Evolutionary conservation across 2,888 invertebrate genomes (phyloP).

Genomic region (Trileptium ribeirensis): DNA sequence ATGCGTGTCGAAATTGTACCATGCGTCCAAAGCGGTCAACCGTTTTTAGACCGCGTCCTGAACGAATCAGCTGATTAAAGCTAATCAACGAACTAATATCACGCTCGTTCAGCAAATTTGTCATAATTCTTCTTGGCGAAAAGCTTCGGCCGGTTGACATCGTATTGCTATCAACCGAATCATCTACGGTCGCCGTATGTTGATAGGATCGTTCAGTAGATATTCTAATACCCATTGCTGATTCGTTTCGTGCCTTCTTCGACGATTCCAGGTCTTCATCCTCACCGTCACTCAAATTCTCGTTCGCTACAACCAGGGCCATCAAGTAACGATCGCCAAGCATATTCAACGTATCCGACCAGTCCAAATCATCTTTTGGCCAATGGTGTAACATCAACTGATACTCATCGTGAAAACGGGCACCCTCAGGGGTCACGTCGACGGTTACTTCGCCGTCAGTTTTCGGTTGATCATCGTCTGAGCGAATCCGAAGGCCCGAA

Average conservation of each 20-base stretch:
- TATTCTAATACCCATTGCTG: too few species aligned
- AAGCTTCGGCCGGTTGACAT: too few species aligned
- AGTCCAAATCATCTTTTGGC: not conserved
- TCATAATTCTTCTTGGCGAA: too few species aligned
- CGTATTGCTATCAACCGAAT: too few species aligned
- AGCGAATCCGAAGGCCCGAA: not conserved
- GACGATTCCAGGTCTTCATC: too few species aligned
- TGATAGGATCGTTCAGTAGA: too few species aligned
- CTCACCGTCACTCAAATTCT: too few species aligned
- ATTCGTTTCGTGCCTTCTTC: too few species aligned
- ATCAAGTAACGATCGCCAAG: not conserved
- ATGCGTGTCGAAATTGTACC: not conserved
- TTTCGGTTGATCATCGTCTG: not conserved
- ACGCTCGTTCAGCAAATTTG: not conserved
- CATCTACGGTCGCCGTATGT: too few species aligned
- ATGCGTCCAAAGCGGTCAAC: not conserved
- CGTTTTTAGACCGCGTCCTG: not conserved
- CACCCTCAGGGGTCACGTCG: not conserved
- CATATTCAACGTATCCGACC: not conserved
- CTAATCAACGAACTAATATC: not conserved
- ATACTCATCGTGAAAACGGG: not conserved
- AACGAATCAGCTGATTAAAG: not conserved
- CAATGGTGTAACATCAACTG: not conserved
- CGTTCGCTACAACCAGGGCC: not conserved
- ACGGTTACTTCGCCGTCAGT: not conserved